Evolutionary conservation across 2,888 invertebrate species (phyloP), one percentile per base, ranked within the genome.

Genomic region (Mactromeris polynyma): DNA sequence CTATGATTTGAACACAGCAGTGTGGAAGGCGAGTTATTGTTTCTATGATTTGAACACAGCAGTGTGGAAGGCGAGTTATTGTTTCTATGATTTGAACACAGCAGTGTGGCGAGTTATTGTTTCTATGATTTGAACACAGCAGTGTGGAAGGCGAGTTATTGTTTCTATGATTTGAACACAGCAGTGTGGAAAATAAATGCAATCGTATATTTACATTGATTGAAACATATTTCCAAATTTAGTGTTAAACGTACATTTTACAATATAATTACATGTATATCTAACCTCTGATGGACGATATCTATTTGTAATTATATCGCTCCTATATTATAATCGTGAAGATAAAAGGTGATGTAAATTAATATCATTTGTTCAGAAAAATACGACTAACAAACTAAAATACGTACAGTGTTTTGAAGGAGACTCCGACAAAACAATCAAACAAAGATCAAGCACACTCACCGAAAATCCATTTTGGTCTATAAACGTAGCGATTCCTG

Each of bases 401-500:
- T 64, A 64, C 21, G n/a, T 64, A 26, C 11, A n/a, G 26, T n/a
- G 58, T 64, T 6, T 2, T 51, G 51, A 51, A 51, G 4, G 17
- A 19, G 2, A 51, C 51, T 51, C 51, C 14, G 42, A 51, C 2
- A n/a, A 51, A 19, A 51, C 51, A 51, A 51, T 51, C 19, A 51
- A 51, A 51, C 1, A 51, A 51, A 51, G 11, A 51, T 6, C 51
- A 26, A 26, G 58, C 58, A 4, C 2, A 91, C 87, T 89, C 90
- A 93, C 93, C 64, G 89, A 83, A 33, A 84, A 86, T 46, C 86
- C 90, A 26, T 89, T 88, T n/a, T 88, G 89, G 26, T 93, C 93
- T 93, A 95, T 94, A 97, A 99, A 99, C n/a, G 99, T 99, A 81
- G 98, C 98, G 95, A 99, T 99, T 91, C 99, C 99, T 92, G 99